Percentiles rank a stretch among this genome's conserved stretches.
These are phyloP conservation scores for Spongilla lacustris DNA, from an alignment of 37 sponge, comb jelly and placozoan species.

Conservation along the genomic window DNA sequence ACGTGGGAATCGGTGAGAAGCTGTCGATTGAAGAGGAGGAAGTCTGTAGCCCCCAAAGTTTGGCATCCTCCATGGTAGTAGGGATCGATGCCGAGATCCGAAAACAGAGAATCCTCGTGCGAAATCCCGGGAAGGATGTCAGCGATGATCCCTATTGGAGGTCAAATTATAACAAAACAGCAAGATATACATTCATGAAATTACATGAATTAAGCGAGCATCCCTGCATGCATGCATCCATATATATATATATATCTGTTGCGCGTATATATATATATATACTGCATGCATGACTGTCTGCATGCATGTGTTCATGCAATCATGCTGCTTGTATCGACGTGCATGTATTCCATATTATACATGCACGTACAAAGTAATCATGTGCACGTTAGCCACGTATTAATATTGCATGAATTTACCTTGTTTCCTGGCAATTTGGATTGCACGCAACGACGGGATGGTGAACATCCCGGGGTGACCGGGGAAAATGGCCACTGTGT, in stretches of 20 bases:
- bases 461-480: conserved; percentile 25
- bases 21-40: neutral
- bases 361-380: neutral
- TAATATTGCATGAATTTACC: neutral
- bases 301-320: too few relatives aligned
- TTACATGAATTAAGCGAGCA: neutral
- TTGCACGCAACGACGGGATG: neutral
- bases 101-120: conserved; percentile 10
- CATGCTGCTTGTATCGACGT: too few relatives aligned
- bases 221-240: neutral
- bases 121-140: conserved; percentile 19
- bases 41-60: conserved; percentile 8
- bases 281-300: too few relatives aligned
- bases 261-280: too few relatives aligned
- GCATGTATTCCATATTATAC: too few relatives aligned
- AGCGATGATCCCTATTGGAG: neutral
- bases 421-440: neutral
- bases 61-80: neutral
- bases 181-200: too few relatives aligned
- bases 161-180: too few relatives aligned
- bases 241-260: too few relatives aligned
- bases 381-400: neutral
- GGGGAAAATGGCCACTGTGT: conserved; percentile 19
- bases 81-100: conserved; percentile 32
- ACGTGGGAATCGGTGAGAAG: conserved; percentile 17